Percentiles rank a stretch among this genome's conserved stretches.
These are phyloP conservation scores for Coracias cyanogaster DNA, from an alignment of 2,797 vertebrate genomes.

Conservation along the genomic window DNA sequence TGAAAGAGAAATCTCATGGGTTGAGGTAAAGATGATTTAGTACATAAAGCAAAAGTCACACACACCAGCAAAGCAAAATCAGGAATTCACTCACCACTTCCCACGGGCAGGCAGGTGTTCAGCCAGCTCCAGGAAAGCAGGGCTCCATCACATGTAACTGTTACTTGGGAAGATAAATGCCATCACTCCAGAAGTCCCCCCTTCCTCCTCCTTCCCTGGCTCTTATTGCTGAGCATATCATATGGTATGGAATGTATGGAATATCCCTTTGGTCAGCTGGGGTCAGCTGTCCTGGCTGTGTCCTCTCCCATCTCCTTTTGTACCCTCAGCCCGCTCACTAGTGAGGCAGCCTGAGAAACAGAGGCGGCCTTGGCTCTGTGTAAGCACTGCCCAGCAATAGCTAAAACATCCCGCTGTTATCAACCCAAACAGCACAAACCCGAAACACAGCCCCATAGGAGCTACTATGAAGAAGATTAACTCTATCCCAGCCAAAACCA, in stretches of 20 bases:
- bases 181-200: rapidly evolving
- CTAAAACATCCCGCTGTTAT: background rate
- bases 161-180: background rate
- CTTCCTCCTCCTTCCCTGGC: background rate
- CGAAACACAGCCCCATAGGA: background rate
- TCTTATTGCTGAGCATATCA: background rate
- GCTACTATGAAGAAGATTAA: background rate
- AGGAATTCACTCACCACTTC: background rate
- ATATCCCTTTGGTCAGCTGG: background rate
- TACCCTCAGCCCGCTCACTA: rapidly evolving
- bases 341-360: rapidly evolving
- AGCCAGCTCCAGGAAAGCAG: background rate
- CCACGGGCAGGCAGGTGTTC: background rate
- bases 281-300: background rate
- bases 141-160: rapidly evolving
- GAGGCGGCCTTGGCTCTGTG: background rate
- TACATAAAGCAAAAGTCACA: background rate
- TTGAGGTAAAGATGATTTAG: background rate
- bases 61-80: background rate
- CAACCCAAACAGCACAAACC: background rate
- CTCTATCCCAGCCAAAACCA: background rate
- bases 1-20: background rate
- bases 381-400: background rate
- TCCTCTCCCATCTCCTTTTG: background rate
- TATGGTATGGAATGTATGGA: background rate